phyloP scores from a whole-genome alignment of 2,797 vertebrate genomes.

The Dromococcyx pavoninus region DNA sequence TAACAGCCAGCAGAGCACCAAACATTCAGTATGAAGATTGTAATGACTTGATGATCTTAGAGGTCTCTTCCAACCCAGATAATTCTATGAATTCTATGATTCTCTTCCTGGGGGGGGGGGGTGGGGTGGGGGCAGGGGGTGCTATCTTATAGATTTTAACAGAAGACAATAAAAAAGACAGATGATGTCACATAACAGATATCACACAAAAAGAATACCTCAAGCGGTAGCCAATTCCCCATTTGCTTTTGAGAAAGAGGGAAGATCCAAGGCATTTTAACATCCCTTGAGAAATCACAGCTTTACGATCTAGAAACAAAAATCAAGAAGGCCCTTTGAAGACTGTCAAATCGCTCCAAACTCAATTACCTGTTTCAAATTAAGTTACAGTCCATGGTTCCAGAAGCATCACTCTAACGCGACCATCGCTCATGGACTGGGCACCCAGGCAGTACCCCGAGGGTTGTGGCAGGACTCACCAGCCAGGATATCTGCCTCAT shows the following conservation, averaged over 20 bases:
- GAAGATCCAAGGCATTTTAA: constrained; percentile 95
- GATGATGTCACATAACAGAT: accelerated
- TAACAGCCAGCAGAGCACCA: neutral
- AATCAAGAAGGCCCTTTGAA: neutral
- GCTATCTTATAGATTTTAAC: accelerated
- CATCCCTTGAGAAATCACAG: constrained; percentile 94
- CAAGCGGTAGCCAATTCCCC: constrained; percentile 94
- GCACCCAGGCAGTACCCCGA: neutral
- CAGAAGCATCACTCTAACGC: accelerated
- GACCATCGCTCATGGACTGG: accelerated
- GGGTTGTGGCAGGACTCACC: constrained; percentile 71
- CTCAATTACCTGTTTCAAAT: accelerated
- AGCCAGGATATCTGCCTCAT: constrained; percentile 95
- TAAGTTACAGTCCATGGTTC: accelerated
- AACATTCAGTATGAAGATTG: accelerated
- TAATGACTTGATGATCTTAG: too few relatives aligned
- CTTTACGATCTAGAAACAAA: constrained; percentile 86
- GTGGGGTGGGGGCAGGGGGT: neutral
- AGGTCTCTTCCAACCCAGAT: too few relatives aligned
- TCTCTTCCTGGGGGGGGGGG: neutral
- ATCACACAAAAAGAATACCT: constrained; percentile 73
- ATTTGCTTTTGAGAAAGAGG: constrained; percentile 94
- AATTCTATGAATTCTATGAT: too few relatives aligned
- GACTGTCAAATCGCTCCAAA: accelerated
- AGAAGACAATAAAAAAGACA: neutral